phyloP scores from a whole-genome alignment of 2,113 vertebrate species.

The Sus scrofa region DNA sequence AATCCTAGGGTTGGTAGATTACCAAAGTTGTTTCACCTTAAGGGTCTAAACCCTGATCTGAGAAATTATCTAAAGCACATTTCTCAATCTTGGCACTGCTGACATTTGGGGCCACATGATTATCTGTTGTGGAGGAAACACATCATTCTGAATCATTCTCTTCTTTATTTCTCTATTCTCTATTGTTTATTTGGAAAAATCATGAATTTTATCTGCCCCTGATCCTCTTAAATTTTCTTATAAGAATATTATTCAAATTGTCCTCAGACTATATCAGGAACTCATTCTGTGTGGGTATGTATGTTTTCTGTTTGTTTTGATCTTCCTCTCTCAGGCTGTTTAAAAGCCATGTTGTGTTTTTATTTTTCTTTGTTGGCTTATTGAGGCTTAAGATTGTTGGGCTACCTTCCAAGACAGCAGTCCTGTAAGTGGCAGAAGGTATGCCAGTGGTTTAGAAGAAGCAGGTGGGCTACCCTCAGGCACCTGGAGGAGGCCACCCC shows the following conservation, averaged over 20 bases:
- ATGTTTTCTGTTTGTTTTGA: not conserved
- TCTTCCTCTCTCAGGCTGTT: not conserved
- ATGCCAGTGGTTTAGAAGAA: not conserved
- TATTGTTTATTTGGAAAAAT: slow-evolving; percentile 37
- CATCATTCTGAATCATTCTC: not conserved
- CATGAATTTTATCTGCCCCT: not conserved
- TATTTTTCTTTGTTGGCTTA: not conserved
- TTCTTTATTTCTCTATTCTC: not conserved
- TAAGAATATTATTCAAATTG: not conserved
- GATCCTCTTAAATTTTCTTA: not conserved
- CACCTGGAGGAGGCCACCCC: not conserved
- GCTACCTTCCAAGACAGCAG: not conserved
- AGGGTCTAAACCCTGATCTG: not conserved
- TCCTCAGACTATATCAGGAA: not conserved
- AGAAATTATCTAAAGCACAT: not conserved
- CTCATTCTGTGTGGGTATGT: not conserved
- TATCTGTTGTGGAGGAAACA: not conserved
- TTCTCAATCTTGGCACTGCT: not conserved
- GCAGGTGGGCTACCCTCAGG: not conserved
- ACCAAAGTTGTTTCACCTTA: not conserved
- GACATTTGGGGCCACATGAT: not conserved
- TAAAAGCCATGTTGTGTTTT: not conserved
- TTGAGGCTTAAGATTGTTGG: not conserved
- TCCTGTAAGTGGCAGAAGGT: not conserved
- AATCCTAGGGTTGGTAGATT: not conserved